phyloP scores from a whole-genome alignment of 2,797 vertebrate species.

The Sebastes umbrosus region DNA sequence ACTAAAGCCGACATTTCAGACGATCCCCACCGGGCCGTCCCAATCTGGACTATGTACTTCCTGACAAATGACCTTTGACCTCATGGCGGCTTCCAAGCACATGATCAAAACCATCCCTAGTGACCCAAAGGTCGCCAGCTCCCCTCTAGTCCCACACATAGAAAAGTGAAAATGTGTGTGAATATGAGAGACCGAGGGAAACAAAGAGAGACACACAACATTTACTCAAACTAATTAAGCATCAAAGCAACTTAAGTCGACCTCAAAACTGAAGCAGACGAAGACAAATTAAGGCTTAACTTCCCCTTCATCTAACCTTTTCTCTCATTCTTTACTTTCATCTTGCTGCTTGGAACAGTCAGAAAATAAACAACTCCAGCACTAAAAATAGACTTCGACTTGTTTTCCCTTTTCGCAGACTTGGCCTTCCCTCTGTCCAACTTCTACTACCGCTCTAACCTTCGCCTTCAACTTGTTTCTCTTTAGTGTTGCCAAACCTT shows the following conservation, averaged over 20 bases:
- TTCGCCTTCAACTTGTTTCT: background rate
- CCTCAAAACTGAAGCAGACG: background rate
- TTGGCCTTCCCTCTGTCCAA: constrained; percentile 19
- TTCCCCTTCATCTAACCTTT: constrained; percentile 4
- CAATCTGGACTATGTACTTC: constrained; percentile 63
- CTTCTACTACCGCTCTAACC: constrained; percentile 1
- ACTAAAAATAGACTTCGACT: constrained; percentile 45
- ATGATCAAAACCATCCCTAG: constrained; percentile 64
- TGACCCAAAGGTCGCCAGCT: constrained; percentile 34
- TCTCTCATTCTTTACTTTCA: constrained; percentile 52
- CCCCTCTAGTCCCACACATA: constrained; percentile 46
- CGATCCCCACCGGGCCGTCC: constrained; percentile 35
- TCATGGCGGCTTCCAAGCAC: constrained; percentile 41
- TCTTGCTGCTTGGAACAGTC: constrained; percentile 30
- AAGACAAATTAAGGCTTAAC: background rate
- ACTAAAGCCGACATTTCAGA: constrained; percentile 52
- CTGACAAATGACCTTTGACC: constrained; percentile 72
- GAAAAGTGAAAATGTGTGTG: constrained; percentile 21
- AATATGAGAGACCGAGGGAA: background rate
- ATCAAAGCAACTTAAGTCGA: background rate
- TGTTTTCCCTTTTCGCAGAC: constrained; percentile 26
- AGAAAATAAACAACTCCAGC: constrained; percentile 52
- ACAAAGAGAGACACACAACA: background rate
- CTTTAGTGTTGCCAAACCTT: constrained; percentile 2
- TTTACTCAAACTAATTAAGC: background rate